Evolutionary conservation across 2,888 invertebrate genomes (phyloP).

Genomic region (Melitaea athalia): DNA sequence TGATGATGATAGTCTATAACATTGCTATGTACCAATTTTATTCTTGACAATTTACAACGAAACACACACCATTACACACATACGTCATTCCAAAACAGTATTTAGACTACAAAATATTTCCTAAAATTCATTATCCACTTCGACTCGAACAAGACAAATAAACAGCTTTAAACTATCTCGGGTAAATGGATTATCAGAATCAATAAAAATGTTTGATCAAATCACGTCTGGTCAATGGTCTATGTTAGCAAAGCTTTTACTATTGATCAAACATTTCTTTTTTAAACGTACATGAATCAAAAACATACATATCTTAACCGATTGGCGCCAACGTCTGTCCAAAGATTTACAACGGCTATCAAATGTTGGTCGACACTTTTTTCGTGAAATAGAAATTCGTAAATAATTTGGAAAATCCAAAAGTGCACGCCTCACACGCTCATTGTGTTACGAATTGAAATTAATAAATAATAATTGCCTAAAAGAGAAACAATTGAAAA

Average conservation of each 20-base stretch:
- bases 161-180: not conserved
- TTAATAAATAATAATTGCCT: too few species aligned
- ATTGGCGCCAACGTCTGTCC: slow-evolving; percentile 25
- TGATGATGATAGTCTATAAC: too few species aligned
- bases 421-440: too few species aligned
- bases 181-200: not conserved
- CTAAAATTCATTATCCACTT: too few species aligned
- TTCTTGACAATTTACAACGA: too few species aligned
- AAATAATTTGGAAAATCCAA: too few species aligned
- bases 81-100: too few species aligned
- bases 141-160: not conserved
- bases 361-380: slow-evolving; percentile 20
- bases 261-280: not conserved
- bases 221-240: not conserved
- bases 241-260: not conserved
- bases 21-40: too few species aligned
- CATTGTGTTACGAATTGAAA: too few species aligned
- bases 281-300: slow-evolving; percentile 4
- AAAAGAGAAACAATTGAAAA: too few species aligned
- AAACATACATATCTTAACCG: not conserved
- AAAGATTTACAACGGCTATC: slow-evolving; percentile 23
- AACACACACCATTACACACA: too few species aligned
- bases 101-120: too few species aligned
- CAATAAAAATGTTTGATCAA: slow-evolving; percentile 3
- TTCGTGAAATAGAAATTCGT: not conserved